Conservation (phyloP, 2,888 invertebrate genomes). For the Callyntrura guangdongensis region DNA sequence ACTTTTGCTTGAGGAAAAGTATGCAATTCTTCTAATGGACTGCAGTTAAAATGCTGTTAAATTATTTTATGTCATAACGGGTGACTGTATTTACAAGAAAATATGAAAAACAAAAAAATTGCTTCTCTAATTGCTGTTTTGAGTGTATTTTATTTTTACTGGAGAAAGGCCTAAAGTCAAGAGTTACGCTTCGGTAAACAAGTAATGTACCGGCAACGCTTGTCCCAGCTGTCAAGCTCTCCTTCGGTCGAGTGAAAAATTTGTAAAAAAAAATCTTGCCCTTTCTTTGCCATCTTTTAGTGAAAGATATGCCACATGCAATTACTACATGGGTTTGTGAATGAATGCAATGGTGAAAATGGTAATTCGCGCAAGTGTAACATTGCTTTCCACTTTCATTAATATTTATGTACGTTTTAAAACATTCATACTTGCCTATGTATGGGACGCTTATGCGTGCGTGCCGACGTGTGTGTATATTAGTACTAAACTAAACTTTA, state of each 20-base stretch:
- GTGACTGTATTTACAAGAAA: slow-evolving; percentile 27
- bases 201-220: background rate
- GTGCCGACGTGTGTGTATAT: no score
- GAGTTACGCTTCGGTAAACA: background rate
- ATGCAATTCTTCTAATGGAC: background rate
- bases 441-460: background rate
- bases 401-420: background rate
- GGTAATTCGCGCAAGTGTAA: no score
- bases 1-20: background rate
- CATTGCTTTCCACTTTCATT: background rate
- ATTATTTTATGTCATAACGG: slow-evolving; percentile 10
- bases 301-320: background rate
- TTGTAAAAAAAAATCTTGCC: slow-evolving; percentile 25
- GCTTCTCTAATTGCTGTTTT: slow-evolving; percentile 3
- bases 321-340: background rate
- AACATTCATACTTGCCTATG: slow-evolving; percentile 4
- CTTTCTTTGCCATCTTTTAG: background rate
- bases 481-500: no score
- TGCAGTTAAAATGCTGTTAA: background rate
- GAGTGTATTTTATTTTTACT: background rate
- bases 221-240: slow-evolving; percentile 13
- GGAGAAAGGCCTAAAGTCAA: background rate
- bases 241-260: background rate
- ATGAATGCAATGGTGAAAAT: background rate
- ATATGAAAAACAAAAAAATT: background rate